Evolutionary conservation across 2,888 invertebrate species (phyloP).

Genomic region (Limnephilus marmoratus): DNA sequence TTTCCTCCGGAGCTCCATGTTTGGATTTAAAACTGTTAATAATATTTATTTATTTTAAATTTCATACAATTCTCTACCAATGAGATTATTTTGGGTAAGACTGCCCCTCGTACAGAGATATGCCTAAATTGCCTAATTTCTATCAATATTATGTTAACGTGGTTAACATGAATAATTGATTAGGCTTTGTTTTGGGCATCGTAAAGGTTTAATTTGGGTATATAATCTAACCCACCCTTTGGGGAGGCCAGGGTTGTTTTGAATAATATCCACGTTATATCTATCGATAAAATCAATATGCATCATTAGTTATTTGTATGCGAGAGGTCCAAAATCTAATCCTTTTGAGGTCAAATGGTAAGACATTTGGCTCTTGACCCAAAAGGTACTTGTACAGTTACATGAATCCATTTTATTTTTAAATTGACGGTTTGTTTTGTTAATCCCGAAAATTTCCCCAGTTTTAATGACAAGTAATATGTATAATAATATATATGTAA

Average conservation of each 20-base stretch:
- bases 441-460: no score
- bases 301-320: not conserved
- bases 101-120: not conserved
- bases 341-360: not conserved
- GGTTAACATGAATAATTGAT: not conserved
- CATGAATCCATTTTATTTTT: no score
- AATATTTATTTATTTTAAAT: no score
- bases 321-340: not conserved
- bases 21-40: no score
- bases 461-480: no score
- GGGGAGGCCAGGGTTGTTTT: not conserved
- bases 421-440: no score
- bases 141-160: not conserved
- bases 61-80: no score
- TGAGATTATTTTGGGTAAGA: not conserved
- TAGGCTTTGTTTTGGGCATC: not conserved
- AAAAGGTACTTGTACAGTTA: not conserved
- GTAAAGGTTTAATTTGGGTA: not conserved
- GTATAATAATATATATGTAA: no score
- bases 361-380: not conserved
- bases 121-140: not conserved
- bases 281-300: not conserved
- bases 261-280: not conserved
- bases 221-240: not conserved
- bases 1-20: no score